phyloP scores from a whole-genome alignment of 2,113 vertebrate species.

The Ctenodactylus gundi region DNA sequence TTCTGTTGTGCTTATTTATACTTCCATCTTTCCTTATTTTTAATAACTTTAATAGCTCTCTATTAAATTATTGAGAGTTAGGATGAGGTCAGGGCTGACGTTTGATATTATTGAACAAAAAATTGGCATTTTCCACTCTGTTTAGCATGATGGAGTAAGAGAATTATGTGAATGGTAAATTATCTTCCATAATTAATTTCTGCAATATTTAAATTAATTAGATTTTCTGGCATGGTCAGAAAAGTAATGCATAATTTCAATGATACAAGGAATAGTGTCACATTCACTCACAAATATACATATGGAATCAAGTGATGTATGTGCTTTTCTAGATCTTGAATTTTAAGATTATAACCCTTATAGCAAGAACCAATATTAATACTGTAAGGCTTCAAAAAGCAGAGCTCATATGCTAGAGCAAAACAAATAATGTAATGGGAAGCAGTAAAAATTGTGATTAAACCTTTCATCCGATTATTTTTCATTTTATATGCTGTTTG shows the following conservation, averaged over 20 bases:
- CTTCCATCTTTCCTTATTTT: not conserved
- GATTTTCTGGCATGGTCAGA: not conserved
- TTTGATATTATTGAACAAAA: not conserved
- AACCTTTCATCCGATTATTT: constrained; percentile 67
- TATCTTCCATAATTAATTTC: not conserved
- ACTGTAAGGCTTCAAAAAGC: constrained; percentile 19
- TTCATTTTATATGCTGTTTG: constrained; percentile 59
- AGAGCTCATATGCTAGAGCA: constrained; percentile 2
- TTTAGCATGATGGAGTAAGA: not conserved
- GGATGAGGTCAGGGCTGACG: not conserved
- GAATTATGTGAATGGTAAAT: not conserved
- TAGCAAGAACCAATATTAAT: constrained; percentile 27
- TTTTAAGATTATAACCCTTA: not conserved
- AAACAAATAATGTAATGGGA: constrained; percentile 57
- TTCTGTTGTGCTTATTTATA: not conserved
- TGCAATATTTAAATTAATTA: constrained; percentile 28
- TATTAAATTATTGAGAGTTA: not conserved
- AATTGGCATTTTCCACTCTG: not conserved
- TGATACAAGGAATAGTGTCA: too few species aligned
- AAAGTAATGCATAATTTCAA: not conserved
- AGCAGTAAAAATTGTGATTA: constrained; percentile 67
- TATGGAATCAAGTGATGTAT: not conserved
- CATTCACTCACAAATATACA: not conserved
- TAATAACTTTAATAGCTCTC: not conserved
- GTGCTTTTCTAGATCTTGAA: not conserved